A percentile compares a stretch with the other conserved stretches of the same genome.
phyloP scores from a whole-genome alignment of 2,113 vertebrate genomes.

The Sialia sialis region DNA sequence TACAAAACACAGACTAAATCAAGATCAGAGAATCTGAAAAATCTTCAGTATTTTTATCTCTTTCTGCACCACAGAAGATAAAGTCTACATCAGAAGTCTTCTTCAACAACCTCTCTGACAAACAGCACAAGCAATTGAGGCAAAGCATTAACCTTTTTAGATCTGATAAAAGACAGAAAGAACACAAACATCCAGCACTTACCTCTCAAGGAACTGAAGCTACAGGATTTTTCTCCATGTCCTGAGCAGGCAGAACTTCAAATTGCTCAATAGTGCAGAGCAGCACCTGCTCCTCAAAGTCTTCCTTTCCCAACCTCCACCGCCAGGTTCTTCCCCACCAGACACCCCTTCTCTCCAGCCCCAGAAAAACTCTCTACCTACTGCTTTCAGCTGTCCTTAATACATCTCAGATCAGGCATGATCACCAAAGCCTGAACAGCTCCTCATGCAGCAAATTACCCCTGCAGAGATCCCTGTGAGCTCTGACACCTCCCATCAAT shows the following conservation, averaged over 20 bases:
- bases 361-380: accelerated
- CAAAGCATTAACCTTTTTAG: background rate
- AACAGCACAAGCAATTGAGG: background rate
- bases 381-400: background rate
- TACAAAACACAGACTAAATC: constrained; percentile 5
- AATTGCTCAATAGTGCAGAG: accelerated
- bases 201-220: background rate
- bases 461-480: background rate
- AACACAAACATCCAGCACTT: background rate
- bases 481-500: background rate
- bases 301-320: accelerated
- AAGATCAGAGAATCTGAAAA: background rate
- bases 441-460: background rate
- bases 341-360: accelerated
- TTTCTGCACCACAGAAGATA: background rate
- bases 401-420: background rate
- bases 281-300: accelerated
- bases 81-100: background rate
- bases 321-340: accelerated
- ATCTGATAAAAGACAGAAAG: background rate
- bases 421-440: background rate
- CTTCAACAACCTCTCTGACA: background rate
- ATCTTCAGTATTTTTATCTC: background rate
- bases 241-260: background rate
- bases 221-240: accelerated